A percentile compares a stretch with the other conserved stretches of the same genome.
Evolutionary conservation across 2,797 vertebrate genomes (phyloP).

Genomic region (Decapterus maruadsi): DNA sequence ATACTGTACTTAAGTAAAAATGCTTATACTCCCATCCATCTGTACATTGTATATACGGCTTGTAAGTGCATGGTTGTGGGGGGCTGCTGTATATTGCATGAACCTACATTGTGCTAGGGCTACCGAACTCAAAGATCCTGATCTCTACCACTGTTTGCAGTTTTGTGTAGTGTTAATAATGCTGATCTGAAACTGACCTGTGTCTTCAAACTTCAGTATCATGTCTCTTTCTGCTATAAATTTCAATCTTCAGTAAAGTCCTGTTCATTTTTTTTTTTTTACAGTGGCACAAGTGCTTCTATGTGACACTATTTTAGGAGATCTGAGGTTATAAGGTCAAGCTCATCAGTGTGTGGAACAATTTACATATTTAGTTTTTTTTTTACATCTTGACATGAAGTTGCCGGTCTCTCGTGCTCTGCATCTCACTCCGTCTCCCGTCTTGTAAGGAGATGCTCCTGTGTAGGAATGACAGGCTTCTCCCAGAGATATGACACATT

Average conservation of each 20-base stretch:
- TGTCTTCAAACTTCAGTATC: not conserved
- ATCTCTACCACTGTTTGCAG: too few relatives aligned
- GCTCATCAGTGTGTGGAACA: constrained; percentile 13
- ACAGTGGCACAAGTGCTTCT: not conserved
- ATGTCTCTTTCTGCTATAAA: not conserved
- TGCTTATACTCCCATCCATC: not conserved
- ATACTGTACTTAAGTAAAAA: not conserved
- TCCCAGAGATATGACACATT: constrained; percentile 73
- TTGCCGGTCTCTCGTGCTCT: constrained; percentile 42
- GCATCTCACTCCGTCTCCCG: constrained; percentile 53
- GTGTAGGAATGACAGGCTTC: constrained; percentile 73
- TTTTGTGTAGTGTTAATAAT: not conserved
- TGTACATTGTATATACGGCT: too few relatives aligned
- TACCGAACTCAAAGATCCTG: too few relatives aligned
- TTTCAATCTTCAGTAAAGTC: not conserved
- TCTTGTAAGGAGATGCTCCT: constrained; percentile 72
- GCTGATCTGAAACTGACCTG: not conserved
- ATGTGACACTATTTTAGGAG: not conserved
- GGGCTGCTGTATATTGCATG: too few relatives aligned
- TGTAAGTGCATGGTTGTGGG: too few relatives aligned
- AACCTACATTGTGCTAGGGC: too few relatives aligned
- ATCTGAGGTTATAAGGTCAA: constrained; percentile 42
- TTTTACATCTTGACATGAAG: constrained; percentile 48
- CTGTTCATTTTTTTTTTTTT: constrained; percentile 17
- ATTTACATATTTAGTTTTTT: constrained; percentile 47